phyloP scores from a whole-genome alignment of 2,888 invertebrate species.

The Hyalella azteca region DNA sequence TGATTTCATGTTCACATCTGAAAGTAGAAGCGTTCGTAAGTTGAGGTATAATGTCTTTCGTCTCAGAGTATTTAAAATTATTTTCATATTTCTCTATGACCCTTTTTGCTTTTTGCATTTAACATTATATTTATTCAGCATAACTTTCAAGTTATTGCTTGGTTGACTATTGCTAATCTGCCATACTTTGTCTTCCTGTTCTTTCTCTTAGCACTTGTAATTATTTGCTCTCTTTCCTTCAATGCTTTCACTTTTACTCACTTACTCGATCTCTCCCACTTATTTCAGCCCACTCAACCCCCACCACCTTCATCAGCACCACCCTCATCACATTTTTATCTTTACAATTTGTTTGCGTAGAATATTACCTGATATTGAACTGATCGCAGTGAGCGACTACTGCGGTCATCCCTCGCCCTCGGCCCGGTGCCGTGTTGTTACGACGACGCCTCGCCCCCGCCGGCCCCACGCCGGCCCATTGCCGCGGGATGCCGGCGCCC shows the following conservation, averaged over 20 bases:
- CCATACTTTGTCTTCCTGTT: too few relatives aligned
- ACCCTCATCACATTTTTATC: not conserved
- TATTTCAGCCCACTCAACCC: not conserved
- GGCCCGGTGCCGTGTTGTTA: not conserved
- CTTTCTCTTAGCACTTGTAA: not conserved
- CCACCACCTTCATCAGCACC: not conserved
- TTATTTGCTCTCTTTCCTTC: not conserved
- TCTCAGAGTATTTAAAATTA: too few relatives aligned
- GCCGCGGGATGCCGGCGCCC: not conserved
- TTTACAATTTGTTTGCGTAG: slow-evolving; percentile 15
- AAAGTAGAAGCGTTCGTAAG: too few relatives aligned
- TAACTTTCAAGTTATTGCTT: too few relatives aligned
- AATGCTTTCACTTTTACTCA: not conserved
- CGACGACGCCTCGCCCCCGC: too few relatives aligned
- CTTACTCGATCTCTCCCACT: not conserved
- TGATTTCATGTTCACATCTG: too few relatives aligned
- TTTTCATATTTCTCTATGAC: too few relatives aligned
- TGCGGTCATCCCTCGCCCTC: not conserved
- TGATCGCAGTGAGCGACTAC: not conserved
- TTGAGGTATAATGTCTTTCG: too few relatives aligned
- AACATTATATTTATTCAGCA: too few relatives aligned
- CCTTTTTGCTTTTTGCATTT: too few relatives aligned
- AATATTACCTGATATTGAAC: slow-evolving; percentile 36
- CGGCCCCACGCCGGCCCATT: not conserved
- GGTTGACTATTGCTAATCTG: too few relatives aligned